These are phyloP conservation scores for Hemibagrus wyckioides DNA, from an alignment of 2,113 vertebrate genomes.

Conservation along the genomic window DNA sequence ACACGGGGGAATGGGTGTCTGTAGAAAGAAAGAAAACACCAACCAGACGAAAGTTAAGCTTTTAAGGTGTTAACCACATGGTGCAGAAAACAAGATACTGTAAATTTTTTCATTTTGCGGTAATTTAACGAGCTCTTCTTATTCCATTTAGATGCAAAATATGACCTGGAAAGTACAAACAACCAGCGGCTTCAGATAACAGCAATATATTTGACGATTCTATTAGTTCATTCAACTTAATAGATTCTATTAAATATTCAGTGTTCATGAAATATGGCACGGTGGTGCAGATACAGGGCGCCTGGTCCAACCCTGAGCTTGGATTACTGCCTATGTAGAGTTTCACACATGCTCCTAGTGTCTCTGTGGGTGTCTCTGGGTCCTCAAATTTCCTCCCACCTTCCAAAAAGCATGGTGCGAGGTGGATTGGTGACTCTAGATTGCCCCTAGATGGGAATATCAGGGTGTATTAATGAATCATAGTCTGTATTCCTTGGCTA, in stretches of 20 bases:
- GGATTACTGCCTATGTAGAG: neutral
- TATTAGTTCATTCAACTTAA: neutral
- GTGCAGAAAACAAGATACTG: neutral
- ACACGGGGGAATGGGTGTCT: constrained; percentile 92
- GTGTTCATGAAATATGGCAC: neutral
- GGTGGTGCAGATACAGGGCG: neutral
- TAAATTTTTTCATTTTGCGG: neutral
- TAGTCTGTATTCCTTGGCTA: neutral
- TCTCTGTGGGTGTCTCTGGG: neutral
- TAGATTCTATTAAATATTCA: neutral
- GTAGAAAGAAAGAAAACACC: constrained; percentile 21
- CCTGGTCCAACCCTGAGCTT: neutral
- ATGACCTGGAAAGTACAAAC: neutral
- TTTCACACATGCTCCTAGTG: neutral
- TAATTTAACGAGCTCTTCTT: neutral
- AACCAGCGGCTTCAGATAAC: neutral
- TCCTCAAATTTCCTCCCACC: neutral
- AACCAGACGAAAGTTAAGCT: neutral
- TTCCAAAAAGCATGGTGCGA: neutral
- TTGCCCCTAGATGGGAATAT: neutral
- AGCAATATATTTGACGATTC: neutral
- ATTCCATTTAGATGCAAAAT: neutral
- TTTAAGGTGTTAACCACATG: neutral
- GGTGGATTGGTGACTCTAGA: neutral
- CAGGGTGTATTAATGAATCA: neutral